A percentile compares a stretch with the other conserved stretches of the same genome.
phyloP scores from a whole-genome alignment of 2,113 vertebrate genomes.

The Turdus rufiventris region DNA sequence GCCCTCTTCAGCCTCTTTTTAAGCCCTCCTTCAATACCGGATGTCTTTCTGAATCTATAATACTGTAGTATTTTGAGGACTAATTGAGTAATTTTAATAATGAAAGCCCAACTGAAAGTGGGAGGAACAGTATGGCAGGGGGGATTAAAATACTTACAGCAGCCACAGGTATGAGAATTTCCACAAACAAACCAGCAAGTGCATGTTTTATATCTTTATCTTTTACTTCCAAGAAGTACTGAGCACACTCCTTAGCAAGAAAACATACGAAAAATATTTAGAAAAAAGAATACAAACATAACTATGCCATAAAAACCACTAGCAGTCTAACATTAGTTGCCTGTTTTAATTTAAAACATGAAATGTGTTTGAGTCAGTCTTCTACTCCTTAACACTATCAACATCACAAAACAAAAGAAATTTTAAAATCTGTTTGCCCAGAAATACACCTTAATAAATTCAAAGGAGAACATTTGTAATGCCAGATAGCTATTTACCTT shows the following conservation, averaged over 20 bases:
- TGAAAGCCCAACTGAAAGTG: background rate
- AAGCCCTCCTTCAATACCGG: background rate
- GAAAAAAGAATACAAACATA: background rate
- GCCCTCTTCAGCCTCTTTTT: background rate
- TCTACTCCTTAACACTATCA: background rate
- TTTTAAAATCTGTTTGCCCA: background rate
- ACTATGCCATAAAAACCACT: background rate
- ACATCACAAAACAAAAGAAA: background rate
- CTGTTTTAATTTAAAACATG: background rate
- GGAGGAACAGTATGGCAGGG: fast-evolving
- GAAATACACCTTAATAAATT: background rate
- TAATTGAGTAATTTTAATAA: background rate
- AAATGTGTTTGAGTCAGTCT: background rate
- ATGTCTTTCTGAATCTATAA: background rate
- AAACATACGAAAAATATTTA: constrained; percentile 5
- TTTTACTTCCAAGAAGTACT: constrained; percentile 98
- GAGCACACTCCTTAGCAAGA: constrained; percentile 88
- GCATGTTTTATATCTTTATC: constrained; percentile 98
- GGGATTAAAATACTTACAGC: constrained; percentile 84
- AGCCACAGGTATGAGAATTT: constrained; percentile 98
- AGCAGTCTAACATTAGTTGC: background rate
- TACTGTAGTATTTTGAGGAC: background rate
- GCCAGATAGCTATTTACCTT: background rate
- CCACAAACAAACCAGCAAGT: constrained; percentile 95
- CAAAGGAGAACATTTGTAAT: background rate